phyloP scores from a whole-genome alignment of 2,888 invertebrate species.

The Aspidiotus destructor region DNA sequence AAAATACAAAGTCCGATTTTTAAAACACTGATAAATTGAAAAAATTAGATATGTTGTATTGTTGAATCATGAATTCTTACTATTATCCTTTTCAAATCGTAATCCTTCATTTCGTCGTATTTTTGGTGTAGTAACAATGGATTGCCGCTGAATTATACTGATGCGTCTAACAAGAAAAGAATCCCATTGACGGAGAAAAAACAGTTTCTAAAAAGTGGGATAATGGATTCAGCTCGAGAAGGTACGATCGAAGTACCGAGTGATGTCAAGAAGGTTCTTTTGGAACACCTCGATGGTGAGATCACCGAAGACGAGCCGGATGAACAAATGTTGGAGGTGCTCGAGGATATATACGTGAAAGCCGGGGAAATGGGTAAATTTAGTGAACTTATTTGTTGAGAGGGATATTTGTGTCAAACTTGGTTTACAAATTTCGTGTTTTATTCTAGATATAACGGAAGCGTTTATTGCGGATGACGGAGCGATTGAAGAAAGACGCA shows the following conservation, averaged over 20 bases:
- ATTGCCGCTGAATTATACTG: slow-evolving; percentile 56
- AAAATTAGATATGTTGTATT: background rate
- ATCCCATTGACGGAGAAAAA: slow-evolving; percentile 49
- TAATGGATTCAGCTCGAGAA: slow-evolving; percentile 27
- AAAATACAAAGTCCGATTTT: no score
- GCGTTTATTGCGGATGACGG: slow-evolving; percentile 27
- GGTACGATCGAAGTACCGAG: slow-evolving; percentile 46
- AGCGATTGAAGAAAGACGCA: background rate
- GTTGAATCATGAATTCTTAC: background rate
- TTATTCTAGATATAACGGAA: slow-evolving; percentile 27
- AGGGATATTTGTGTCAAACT: background rate
- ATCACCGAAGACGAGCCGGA: slow-evolving; percentile 45
- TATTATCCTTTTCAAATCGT: background rate
- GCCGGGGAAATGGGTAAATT: slow-evolving; percentile 59
- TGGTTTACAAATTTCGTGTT: background rate
- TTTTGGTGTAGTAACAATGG: slow-evolving; percentile 46
- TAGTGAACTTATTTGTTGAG: background rate
- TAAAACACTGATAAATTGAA: background rate
- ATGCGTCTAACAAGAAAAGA: slow-evolving; percentile 52
- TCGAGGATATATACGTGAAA: slow-evolving; percentile 71
- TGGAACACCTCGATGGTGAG: slow-evolving; percentile 41
- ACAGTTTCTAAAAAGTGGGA: slow-evolving; percentile 17
- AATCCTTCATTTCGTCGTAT: background rate
- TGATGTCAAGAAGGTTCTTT: slow-evolving; percentile 47
- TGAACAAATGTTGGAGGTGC: slow-evolving; percentile 60